Percentiles rank a stretch among this genome's conserved stretches.
Conservation (phyloP, 2,888 invertebrate species). For the Quadroppia sp. region DNA sequence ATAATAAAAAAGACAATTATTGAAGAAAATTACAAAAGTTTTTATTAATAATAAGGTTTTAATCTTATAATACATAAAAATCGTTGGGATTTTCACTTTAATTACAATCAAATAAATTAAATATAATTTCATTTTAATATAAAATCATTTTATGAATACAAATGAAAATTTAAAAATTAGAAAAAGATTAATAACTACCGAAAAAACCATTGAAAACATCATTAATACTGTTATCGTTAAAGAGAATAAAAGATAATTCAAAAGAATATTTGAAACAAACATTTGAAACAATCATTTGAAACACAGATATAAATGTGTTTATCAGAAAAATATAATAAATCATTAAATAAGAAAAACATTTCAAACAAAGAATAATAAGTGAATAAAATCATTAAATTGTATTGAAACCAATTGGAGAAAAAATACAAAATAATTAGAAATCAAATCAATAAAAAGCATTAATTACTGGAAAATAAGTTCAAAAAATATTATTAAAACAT, state of each 20-base stretch:
- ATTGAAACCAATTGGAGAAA: not conserved
- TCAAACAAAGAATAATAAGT: not conserved
- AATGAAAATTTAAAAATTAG: not conserved
- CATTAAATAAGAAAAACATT: not conserved
- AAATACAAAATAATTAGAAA: too few species aligned
- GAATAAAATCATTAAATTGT: not conserved
- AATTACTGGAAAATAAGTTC: not conserved
- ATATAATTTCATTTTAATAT: not conserved
- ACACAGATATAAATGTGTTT: not conserved
- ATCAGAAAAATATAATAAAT: not conserved
- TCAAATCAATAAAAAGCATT: not conserved
- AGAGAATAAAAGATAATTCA: not conserved
- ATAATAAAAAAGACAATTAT: too few species aligned
- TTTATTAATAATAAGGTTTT: not conserved
- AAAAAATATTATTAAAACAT: constrained; percentile 10
- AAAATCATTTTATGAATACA: not conserved
- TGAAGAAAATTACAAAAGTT: not conserved
- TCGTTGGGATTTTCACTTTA: constrained; percentile 6
- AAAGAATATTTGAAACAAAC: too few species aligned
- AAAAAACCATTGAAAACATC: not conserved
- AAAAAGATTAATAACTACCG: not conserved
- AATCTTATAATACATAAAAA: not conserved
- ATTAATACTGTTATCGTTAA: not conserved
- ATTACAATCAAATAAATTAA: constrained; percentile 21
- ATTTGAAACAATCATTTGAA: too few species aligned